Base-by-base conservation (phyloP, 2,888 invertebrate species). In the Synergus japonicus region DNA sequence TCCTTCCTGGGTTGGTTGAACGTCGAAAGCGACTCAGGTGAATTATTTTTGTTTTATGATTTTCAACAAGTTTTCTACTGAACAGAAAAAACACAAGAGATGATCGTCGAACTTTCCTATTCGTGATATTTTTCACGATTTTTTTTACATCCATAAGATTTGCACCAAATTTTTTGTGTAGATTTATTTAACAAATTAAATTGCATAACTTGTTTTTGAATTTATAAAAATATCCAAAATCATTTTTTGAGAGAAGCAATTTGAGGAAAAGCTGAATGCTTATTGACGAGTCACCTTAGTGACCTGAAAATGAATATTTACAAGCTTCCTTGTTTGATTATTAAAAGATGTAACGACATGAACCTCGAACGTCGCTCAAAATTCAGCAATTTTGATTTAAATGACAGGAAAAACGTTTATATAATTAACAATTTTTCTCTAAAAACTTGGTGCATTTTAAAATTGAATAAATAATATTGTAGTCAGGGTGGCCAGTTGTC, bases 1-100 rank as follows among this genome's bases (percentile, higher is more conserved):
- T 83, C 67, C 76, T 87, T 78, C 89, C 90, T 29, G 93, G 93
- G 81, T 88, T 93, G 81, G 90, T 91, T 77, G 93, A 93, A 84
- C 92, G 92, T 65, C 92, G 93, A 54, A 93, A 90, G 86, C 91
- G 93, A 78, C 92, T 93, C 88, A 93, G 93, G 93, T 93, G 90
- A 89, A 89, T 81, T 58, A 73, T n/a, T 63, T 81, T 73, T 81
- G 65, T 77, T 78, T 64, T 79, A 78, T 81, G 66, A 77, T 60
- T 44, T 79, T 49, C 60, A 60, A 29, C 18, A 60, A 60, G 60
- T 29, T 60, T 22, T 60, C 4, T 12, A 18, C 12, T 29, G 5
- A 29, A 60, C 5, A 29, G 22, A 22, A 60, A 60, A 12, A 5
- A 4, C n/a, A 54, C 9, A 54, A 2, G 10, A 29, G 4, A 60